A percentile compares a stretch with the other conserved stretches of the same genome.
Conservation (phyloP, 2,888 invertebrate species). For the Nemotelus nigrinus region DNA sequence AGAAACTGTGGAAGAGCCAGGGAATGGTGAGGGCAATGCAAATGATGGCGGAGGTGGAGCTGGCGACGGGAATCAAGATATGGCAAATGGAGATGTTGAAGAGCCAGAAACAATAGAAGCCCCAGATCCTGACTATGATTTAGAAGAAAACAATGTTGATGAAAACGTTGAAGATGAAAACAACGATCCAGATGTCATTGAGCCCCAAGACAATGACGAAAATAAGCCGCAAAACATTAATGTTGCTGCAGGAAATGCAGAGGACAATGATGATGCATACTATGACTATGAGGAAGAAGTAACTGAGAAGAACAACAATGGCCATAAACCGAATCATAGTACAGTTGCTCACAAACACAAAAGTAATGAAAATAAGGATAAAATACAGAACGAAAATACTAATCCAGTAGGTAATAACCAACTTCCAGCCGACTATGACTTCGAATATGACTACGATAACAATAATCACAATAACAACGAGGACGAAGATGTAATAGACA, state of each 20-base stretch:
- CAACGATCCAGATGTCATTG: not conserved
- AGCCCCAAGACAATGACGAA: not conserved
- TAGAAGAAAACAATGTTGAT: not conserved
- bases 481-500: not conserved
- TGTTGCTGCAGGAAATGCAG: not conserved
- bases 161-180: slow-evolving; percentile 14
- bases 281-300: slow-evolving; percentile 31
- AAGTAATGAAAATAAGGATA: slow-evolving; percentile 25
- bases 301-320: not conserved
- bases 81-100: not conserved
- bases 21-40: not conserved
- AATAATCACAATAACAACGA: not conserved
- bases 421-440: not conserved
- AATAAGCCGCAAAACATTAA: not conserved
- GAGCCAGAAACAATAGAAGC: slow-evolving; percentile 20
- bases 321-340: not conserved
- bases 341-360: not conserved
- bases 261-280: slow-evolving; percentile 19
- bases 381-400: slow-evolving; percentile 13
- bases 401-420: not conserved
- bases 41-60: not conserved
- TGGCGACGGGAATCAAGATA: not conserved
- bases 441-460: not conserved
- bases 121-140: not conserved
- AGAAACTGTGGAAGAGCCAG: not conserved